Conservation (phyloP, 2,113 vertebrate species). For the Tympanuchus pallidicinctus region DNA sequence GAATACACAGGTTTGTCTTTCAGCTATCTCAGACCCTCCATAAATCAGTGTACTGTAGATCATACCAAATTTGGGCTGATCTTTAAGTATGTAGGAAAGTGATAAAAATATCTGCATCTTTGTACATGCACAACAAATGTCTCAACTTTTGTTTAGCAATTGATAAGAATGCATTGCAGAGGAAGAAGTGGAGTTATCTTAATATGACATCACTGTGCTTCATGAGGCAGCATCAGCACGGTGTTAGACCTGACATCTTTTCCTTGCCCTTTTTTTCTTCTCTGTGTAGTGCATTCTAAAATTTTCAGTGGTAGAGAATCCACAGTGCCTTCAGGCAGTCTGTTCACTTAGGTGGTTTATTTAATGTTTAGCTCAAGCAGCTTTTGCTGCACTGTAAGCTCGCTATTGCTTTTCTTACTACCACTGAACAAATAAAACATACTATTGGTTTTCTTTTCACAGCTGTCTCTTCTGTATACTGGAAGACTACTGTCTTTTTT, state of each 20-base stretch:
- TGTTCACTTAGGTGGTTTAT: rapidly evolving
- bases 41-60: background rate
- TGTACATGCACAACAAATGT: background rate
- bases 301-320: background rate
- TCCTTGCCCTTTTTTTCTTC: background rate
- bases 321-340: background rate
- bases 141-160: background rate
- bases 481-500: background rate
- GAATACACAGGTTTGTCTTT: background rate
- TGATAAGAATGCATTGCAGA: background rate
- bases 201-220: background rate
- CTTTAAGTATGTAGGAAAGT: rapidly evolving
- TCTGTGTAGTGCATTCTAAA: background rate
- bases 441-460: background rate
- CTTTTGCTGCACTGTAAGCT: background rate
- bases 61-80: background rate
- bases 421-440: background rate
- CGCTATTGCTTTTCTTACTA: background rate
- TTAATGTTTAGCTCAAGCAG: background rate
- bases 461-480: background rate
- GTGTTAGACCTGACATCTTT: background rate
- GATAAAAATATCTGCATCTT: background rate
- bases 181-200: background rate
- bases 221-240: background rate
- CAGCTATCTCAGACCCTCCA: background rate